Conservation (phyloP, 1,140 invertebrate genomes). For the Drosophila sechellia region DNA sequence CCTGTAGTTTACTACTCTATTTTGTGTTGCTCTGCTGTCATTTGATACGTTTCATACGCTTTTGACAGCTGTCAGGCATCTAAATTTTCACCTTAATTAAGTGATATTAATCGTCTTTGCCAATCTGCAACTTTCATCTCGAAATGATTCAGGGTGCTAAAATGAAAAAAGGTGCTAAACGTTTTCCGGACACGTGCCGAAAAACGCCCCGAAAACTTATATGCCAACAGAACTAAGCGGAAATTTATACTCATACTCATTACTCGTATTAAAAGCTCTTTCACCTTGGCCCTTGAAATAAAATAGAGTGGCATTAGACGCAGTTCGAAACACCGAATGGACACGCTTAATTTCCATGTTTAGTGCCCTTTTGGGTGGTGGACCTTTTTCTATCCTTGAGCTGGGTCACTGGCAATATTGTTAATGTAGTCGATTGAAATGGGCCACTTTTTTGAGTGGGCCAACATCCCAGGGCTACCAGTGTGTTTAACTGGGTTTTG, state of each 20-base stretch:
- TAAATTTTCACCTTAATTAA: constrained; percentile 83
- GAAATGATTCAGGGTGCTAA: neutral
- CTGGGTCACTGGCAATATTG: constrained; percentile 63
- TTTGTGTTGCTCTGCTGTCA: constrained; percentile 35
- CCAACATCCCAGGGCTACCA: constrained; percentile 1
- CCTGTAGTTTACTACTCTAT: constrained; percentile 38
- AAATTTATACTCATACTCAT: constrained; percentile 55
- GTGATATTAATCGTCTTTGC: constrained; percentile 77
- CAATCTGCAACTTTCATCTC: constrained; percentile 49
- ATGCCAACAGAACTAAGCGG: neutral
- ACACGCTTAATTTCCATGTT: constrained; percentile 76
- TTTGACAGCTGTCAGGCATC: constrained; percentile 77
- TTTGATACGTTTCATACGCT: constrained; percentile 60
- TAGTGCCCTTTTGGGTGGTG: constrained; percentile 55
- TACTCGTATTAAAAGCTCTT: constrained; percentile 74
- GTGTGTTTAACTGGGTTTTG: constrained; percentile 1
- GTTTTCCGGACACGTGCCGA: constrained; percentile 30
- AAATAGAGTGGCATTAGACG: constrained; percentile 27
- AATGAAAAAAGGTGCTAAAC: constrained; percentile 41
- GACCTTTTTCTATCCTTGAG: constrained; percentile 47
- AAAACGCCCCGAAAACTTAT: constrained; percentile 17
- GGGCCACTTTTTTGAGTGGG: constrained; percentile 43
- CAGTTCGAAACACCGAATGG: constrained; percentile 26
- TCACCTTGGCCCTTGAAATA: constrained; percentile 42
- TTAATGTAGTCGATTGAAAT: constrained; percentile 77